Base-by-base conservation (phyloP, 1,140 invertebrate genomes). In the Drosophila lowei region DNA sequence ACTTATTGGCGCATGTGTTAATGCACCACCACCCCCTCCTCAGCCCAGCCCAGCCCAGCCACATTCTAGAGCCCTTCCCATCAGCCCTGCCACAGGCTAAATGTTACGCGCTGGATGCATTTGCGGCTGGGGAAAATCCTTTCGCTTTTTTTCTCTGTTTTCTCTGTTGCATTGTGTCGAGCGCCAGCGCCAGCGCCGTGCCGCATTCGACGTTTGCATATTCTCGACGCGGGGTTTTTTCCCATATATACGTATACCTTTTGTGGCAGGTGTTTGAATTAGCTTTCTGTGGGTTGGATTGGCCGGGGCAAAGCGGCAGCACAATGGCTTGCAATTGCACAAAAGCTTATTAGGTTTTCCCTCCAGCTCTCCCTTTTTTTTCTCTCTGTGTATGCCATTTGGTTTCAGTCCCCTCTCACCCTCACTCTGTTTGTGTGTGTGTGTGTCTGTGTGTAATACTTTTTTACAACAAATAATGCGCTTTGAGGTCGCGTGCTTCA, bases 1-100 rank as follows among this genome's bases (percentile, higher is more conserved):
- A 88, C 75, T 88, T 88, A 88, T 88, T 88, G 83, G 83, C 78
- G 83, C 83, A 86, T 83, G 83, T 83, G 83, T 79, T 88, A 88
- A 88, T 88, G 74, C 83, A 78, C 41, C 60, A 61, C 62, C 70
- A 47, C 59, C 47, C 13, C 30, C 21, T 5, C 54, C 11, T 5
- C 38, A 47, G n/a, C 46, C 7, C 38, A 47, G n/a, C 46, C 41
- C 16, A 42, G 48, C 13, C 41, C 21, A 30, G 11, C 42, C 28
- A 7, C 47, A 38, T 38, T 38, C 34, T 13, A 38, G 34, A 38
- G 34, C 34, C 25, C 54, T 50, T 44, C 18, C 23, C 23, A 57
- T 42, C 50, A 38, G 47, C 53, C 44, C 64, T 34, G 65, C 76
- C 58, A 53, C 75, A 57, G 72, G 83, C 83, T 88, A 79, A 88